Evolutionary conservation across 2,113 vertebrate genomes (phyloP), one percentile per base, ranked within the genome.

Genomic region (Chaenocephalus aceratus): DNA sequence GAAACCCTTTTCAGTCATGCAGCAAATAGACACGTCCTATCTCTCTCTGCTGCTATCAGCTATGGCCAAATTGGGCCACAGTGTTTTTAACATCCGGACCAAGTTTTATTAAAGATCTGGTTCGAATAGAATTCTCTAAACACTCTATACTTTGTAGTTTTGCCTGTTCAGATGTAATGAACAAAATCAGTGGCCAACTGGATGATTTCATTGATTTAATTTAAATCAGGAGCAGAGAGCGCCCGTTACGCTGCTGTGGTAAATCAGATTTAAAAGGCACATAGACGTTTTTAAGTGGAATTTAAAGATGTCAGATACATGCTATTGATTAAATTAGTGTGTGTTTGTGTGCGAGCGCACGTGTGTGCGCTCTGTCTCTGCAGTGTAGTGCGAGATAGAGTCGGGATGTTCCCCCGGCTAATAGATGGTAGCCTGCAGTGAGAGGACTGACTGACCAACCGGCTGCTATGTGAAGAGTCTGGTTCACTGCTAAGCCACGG

Each of bases 391-490:
- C 2, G 26, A 26, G 26, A 26, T 26, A 26, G 2, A 26, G 26
- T 26, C 26, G 26, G 26, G 26, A 26, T 26, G 26, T 26, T 26
- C 26, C 26, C 26, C 26, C 26, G 26, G 26, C 26, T 26, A 26
- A 26, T 26, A 26, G 26, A 26, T 26, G 26, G 26, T 26, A 26
- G 26, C 26, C 26, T 26, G 26, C 26, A 26, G 26, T 26, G 26
- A 26, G 2, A 26, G 26, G 26, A 26, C 26, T 26, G 26, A 26
- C 26, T 26, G 21, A 82, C 81, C 63, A 49, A 59, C 64, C 21
- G 6, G 82, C 78, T 84, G 60, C 53, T 70, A 66, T 30, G 72
- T 58, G 51, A 68, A 49, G 26, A 60, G 53, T 62, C 67, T 78
- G 83, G 53, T 61, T 60, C 21, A 2, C 74, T 46, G 86, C 83